phyloP scores from a whole-genome alignment of 1,140 invertebrate genomes.

The Tetragnatha versicolor region DNA sequence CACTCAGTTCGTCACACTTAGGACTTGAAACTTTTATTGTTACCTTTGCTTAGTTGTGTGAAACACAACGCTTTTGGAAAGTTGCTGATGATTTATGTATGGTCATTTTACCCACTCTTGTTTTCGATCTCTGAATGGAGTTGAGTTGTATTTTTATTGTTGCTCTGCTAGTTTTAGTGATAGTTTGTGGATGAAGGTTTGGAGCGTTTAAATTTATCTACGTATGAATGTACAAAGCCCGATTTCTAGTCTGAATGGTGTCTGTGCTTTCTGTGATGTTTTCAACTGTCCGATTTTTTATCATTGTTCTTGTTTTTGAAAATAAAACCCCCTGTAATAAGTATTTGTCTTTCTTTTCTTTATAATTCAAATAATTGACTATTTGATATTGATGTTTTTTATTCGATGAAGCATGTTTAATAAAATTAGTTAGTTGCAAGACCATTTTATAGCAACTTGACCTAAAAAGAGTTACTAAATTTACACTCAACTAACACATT shows the following conservation, averaged over 20 bases:
- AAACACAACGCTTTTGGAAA: slow-evolving; percentile 8
- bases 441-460: too few relatives aligned
- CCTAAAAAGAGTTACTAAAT: too few relatives aligned
- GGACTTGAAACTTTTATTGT: background rate
- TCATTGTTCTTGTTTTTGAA: slow-evolving; percentile 22
- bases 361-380: too few relatives aligned
- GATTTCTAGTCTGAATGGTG: slow-evolving; percentile 7
- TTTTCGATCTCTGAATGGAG: too few relatives aligned
- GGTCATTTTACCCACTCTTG: background rate
- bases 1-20: too few relatives aligned
- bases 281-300: slow-evolving; percentile 11
- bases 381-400: too few relatives aligned
- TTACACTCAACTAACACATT: too few relatives aligned
- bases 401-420: too few relatives aligned
- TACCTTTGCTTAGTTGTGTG: slow-evolving; percentile 4
- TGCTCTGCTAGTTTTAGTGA: background rate
- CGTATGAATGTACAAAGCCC: slow-evolving; percentile 7
- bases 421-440: too few relatives aligned
- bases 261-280: slow-evolving; percentile 8
- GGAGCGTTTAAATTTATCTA: too few relatives aligned
- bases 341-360: too few relatives aligned
- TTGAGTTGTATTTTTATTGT: background rate
- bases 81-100: slow-evolving; percentile 11
- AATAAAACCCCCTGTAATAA: too few relatives aligned
- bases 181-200: background rate